Conservation (phyloP, 2,113 vertebrate genomes). For the Pandion haliaetus region DNA sequence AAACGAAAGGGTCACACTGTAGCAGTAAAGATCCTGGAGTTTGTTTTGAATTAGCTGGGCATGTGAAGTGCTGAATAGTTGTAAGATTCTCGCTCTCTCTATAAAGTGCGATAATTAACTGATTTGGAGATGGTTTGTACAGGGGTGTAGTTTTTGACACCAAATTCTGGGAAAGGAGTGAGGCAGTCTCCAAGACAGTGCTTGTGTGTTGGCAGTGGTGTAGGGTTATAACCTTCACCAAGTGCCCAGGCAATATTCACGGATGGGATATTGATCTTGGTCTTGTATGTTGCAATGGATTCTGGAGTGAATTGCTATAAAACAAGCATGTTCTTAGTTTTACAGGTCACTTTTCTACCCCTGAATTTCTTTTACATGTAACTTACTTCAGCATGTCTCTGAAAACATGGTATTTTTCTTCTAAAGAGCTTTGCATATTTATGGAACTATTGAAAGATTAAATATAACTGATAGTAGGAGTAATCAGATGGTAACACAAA, state of each 20-base stretch:
- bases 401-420: not conserved
- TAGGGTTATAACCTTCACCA: not conserved
- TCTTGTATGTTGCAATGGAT: not conserved
- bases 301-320: not conserved
- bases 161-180: not conserved
- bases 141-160: not conserved
- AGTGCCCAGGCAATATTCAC: not conserved
- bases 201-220: not conserved
- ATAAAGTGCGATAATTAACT: not conserved
- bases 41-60: not conserved
- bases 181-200: not conserved
- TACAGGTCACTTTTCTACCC: not conserved
- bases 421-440: not conserved
- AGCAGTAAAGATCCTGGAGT: not conserved
- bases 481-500: not conserved
- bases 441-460: not conserved
- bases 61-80: not conserved
- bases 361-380: not conserved
- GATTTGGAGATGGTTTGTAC: not conserved
- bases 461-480: not conserved
- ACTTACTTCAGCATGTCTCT: not conserved
- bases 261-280: constrained; percentile 26
- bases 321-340: not conserved
- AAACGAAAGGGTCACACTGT: not conserved
- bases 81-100: not conserved